Base-by-base conservation (phyloP, 1,140 invertebrate genomes). In the Harpegnathos saltator region DNA sequence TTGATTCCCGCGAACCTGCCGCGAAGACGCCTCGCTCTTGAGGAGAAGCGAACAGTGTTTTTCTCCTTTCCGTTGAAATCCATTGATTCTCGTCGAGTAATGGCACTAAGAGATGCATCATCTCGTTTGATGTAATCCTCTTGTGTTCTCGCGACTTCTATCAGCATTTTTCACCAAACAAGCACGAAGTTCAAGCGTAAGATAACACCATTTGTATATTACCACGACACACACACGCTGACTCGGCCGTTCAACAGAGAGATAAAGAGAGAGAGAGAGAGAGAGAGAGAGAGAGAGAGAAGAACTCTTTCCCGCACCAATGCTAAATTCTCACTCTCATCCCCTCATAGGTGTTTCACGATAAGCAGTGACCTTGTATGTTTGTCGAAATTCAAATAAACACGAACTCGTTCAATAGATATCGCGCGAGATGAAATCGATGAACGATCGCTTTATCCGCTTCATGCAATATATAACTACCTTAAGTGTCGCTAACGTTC, bases 381-480 rank as follows among this genome's bases (percentile, higher is more conserved):
- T 50, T 44, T 54, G 50, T 17, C 48, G 50, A 68, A 29, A 65
- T 38, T 52, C 24, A 15, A 54, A 66, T 4, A 19, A 77, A 63
- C 38, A 68, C 62, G 17, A n/a, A 54, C 2, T 17, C 9, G 48
- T 69, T 69, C 15, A 22, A 52, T 69, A 69, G 48, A 54, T 22
- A 19, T 19, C n/a, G 33, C 58, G 44, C 58, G 72, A 33, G 7
- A 61, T 56, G 62, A n/a, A n/a, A 68, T 68, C 17, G 62, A 26
- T 78, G 33, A 61, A 22, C 61, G 56, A 68, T 19, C 22, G 62
- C 58, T 61, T 44, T 74, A 19, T 68, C 50, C 48, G 61, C 19
- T 78, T 78, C 62, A 68, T 52, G 62, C 74, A 66, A 26, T 66
- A 50, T 78, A 68, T 68, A 44, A 78, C 15, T 78, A 56, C 38